phyloP scores from a whole-genome alignment of 2,888 invertebrate genomes.

The Metallyticus violacea region DNA sequence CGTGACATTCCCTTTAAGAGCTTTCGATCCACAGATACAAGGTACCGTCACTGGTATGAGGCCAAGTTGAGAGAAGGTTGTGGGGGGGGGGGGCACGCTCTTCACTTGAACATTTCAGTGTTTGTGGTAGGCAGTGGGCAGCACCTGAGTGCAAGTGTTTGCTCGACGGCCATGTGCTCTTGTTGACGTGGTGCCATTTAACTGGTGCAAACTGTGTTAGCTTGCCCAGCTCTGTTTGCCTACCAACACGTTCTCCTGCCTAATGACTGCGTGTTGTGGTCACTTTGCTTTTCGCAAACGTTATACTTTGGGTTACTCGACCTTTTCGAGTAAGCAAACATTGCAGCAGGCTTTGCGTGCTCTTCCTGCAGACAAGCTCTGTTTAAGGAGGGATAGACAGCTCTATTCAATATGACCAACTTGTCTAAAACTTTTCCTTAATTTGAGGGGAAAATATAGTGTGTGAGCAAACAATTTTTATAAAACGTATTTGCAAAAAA shows the following conservation, averaged over 20 bases:
- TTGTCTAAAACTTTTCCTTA: neutral
- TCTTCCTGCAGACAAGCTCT: neutral
- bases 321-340: neutral
- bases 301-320: neutral
- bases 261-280: neutral
- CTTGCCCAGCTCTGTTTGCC: neutral
- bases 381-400: neutral
- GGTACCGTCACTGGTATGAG: neutral
- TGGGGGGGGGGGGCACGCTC: neutral
- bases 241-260: neutral
- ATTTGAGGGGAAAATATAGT: too few species aligned
- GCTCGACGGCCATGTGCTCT: neutral
- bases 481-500: too few species aligned
- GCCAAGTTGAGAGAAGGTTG: neutral
- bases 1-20: too few species aligned
- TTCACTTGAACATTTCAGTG: neutral
- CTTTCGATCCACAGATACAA: too few species aligned
- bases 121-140: neutral
- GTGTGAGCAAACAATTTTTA: too few species aligned
- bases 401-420: neutral
- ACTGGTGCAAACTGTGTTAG: neutral
- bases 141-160: neutral
- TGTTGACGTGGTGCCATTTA: neutral
- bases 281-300: neutral
- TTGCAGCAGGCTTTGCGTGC: neutral